Conservation (phyloP, 2,797 vertebrate genomes). For the Myotis daubentonii region DNA sequence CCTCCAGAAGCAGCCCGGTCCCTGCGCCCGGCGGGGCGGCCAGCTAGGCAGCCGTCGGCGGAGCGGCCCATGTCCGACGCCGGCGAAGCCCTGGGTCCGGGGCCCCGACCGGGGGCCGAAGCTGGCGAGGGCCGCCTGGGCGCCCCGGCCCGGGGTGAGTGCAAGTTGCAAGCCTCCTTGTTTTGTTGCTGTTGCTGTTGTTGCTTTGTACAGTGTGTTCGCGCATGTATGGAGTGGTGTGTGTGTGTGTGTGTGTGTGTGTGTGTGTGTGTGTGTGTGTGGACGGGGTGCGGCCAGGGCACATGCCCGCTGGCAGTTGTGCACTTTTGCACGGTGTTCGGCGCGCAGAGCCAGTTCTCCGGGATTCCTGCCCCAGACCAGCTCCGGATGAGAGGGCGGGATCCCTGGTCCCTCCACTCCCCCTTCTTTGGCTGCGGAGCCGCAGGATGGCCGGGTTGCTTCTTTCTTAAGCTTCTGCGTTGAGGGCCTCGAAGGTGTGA, state of each 20-base stretch:
- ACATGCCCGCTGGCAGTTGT: neutral
- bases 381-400: constrained; percentile 40
- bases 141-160: constrained; percentile 84
- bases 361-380: constrained; percentile 42
- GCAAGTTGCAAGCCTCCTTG: constrained; percentile 72
- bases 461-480: constrained; percentile 15
- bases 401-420: neutral
- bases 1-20: constrained; percentile 60
- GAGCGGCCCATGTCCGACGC: constrained; percentile 96
- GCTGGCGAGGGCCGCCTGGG: constrained; percentile 82
- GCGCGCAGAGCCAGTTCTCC: constrained; percentile 35
- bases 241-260: neutral
- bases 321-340: constrained; percentile 29
- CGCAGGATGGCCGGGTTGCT: neutral
- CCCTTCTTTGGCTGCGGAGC: neutral
- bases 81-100: constrained; percentile 89
- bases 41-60: constrained; percentile 76
- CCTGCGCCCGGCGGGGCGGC: constrained; percentile 74
- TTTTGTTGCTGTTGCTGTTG: neutral
- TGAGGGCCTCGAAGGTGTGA: neutral
- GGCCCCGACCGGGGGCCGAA: constrained; percentile 88
- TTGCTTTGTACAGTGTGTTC: constrained; percentile 54
- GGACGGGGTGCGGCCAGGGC: neutral
- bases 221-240: neutral
- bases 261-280: neutral